These are phyloP conservation scores for Geopemphigus sp. DNA, from an alignment of 1,140 invertebrate species.

Conservation along the genomic window DNA sequence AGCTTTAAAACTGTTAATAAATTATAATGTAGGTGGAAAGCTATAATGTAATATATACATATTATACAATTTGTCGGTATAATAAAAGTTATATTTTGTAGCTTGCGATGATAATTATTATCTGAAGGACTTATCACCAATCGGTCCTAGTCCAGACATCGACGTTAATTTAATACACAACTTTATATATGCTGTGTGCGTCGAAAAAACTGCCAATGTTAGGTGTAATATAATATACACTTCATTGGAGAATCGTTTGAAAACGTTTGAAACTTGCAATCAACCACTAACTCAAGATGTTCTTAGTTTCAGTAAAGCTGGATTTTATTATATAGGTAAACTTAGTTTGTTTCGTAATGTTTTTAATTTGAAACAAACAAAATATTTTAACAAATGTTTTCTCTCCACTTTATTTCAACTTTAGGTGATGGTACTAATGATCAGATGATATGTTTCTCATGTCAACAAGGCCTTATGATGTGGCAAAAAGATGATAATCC, in stretches of 20 bases:
- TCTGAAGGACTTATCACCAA: too few species aligned
- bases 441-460: conserved; percentile 81
- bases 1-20: too few species aligned
- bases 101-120: background rate
- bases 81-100: background rate
- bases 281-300: conserved; percentile 71
- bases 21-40: too few species aligned
- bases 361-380: background rate
- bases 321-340: conserved; percentile 83
- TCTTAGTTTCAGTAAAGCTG: conserved; percentile 74
- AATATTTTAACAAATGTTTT: background rate
- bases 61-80: background rate
- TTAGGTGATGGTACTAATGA: conserved; percentile 64
- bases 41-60: too few species aligned
- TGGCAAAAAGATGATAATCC: conserved; percentile 83
- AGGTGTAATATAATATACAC: conserved; percentile 53
- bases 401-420: conserved; percentile 35
- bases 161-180: background rate
- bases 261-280: conserved; percentile 73
- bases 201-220: background rate
- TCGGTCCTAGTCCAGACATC: background rate
- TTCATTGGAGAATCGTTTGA: conserved; percentile 65
- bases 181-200: background rate
- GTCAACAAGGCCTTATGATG: conserved; percentile 81
- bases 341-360: background rate